phyloP scores from a whole-genome alignment of 2,888 invertebrate genomes.

The Cerastoderma edule region DNA sequence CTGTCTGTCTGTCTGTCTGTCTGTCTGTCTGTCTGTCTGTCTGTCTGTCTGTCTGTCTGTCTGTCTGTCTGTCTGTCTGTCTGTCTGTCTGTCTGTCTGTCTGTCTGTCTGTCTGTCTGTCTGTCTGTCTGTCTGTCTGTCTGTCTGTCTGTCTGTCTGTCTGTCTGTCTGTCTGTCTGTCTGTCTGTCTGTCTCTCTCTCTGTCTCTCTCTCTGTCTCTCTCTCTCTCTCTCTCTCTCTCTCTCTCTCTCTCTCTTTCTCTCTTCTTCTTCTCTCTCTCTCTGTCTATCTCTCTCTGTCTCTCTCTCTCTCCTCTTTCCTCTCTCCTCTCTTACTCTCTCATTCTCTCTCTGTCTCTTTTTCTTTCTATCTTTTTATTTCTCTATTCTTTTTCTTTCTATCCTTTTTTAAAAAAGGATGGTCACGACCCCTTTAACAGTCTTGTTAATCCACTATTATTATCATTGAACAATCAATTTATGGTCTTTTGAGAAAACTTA shows the following conservation, averaged over 20 bases:
- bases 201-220: slow-evolving; percentile 38
- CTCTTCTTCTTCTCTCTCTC: slow-evolving; percentile 28
- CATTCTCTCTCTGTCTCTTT: slow-evolving; percentile 1
- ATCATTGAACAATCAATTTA: too few species aligned
- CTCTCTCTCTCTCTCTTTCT: slow-evolving; percentile 37
- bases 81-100: not conserved
- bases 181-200: slow-evolving; percentile 22
- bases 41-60: slow-evolving; percentile 25
- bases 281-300: too few species aligned
- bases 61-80: not conserved
- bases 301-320: not conserved
- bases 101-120: not conserved
- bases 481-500: too few species aligned
- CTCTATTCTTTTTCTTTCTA: not conserved
- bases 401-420: not conserved
- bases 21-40: slow-evolving; percentile 21
- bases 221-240: slow-evolving; percentile 39
- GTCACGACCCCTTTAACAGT: not conserved
- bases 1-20: slow-evolving; percentile 29
- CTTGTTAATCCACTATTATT: not conserved
- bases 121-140: not conserved
- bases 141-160: not conserved
- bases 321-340: not conserved
- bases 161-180: not conserved
- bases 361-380: not conserved